Base-by-base conservation (phyloP, 2,113 vertebrate genomes). In the Eidolon helvum region DNA sequence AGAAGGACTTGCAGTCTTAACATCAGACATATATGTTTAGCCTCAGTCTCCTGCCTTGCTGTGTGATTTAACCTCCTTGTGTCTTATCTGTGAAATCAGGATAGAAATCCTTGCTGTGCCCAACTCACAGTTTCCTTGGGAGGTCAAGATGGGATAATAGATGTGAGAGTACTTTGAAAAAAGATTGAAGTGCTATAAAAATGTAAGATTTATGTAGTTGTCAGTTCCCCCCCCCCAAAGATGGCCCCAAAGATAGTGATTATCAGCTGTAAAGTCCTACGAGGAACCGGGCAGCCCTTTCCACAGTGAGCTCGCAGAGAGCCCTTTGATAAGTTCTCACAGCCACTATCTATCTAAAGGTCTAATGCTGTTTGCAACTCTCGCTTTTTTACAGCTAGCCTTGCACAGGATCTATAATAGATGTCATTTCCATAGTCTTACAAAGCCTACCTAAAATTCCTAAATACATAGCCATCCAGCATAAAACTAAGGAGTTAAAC, bases 221-320 rank as follows among this genome's bases (percentile, higher is more conserved):
- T 96, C 91, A 74, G 90, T 92, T 74, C 77, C 45, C 4, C 2
- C 88, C 40, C 43, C 92, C 95, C 80, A 94, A 97, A 97, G 94
- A 96, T 96, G 87, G 89, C 43, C 96, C 91, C 94, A 88, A 98
- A 97, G 96, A 97, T 97, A 96, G 96, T 89, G 96, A 97, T 97
- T 97, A 97, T 95, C 95, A 96, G 33, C 95, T 93, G 93, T 74
- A 94, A 92, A 97, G 91, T 65, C 95, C 77, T 86, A 4, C 8
- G 2, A 87, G 94, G 80, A 90, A 50, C 40, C 77, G 69, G 80
- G 80, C 59, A 68, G 72, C 91, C 92, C 82, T 87, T 84, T 90
- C 96, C 84, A 84, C 82, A 82, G 38, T 43, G 96, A 96, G 90
- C 84, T 96, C 87, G 82, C 90, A 90, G 55, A 45, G 66, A 26